Evolutionary conservation across 2,888 invertebrate species (phyloP).

Genomic region (Unio pictorum): DNA sequence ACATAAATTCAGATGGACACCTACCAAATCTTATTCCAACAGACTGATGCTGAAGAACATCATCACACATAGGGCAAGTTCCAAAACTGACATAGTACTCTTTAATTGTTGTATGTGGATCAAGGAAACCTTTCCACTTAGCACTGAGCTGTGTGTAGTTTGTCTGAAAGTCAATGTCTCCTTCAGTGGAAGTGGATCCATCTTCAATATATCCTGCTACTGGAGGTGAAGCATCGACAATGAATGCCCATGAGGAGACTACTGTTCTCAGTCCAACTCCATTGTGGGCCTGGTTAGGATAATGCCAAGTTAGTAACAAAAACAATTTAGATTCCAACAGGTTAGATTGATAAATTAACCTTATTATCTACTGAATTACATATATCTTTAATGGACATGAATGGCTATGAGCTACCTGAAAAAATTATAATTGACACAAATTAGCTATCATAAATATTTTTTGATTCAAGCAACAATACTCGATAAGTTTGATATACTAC

Average conservation of each 20-base stretch:
- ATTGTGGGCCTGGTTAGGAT: slow-evolving; percentile 26
- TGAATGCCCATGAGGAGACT: slow-evolving; percentile 39
- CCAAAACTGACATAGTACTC: slow-evolving; percentile 24
- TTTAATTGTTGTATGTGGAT: slow-evolving; percentile 34
- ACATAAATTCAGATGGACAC: not conserved
- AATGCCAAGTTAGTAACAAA: too few species aligned
- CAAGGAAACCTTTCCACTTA: slow-evolving; percentile 41
- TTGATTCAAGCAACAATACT: too few species aligned
- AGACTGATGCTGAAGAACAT: slow-evolving; percentile 30
- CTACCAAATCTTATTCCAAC: slow-evolving; percentile 32
- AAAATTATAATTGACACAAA: too few species aligned
- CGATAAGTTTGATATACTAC: too few species aligned
- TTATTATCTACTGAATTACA: too few species aligned
- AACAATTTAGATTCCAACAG: not conserved
- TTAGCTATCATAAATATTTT: too few species aligned
- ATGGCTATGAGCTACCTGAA: too few species aligned
- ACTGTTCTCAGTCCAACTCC: slow-evolving; percentile 30
- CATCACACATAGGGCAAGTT: slow-evolving; percentile 24
- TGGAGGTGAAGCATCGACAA: slow-evolving; percentile 38
- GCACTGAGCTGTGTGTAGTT: slow-evolving; percentile 22
- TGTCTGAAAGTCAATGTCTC: slow-evolving; percentile 35
- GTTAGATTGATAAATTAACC: too few species aligned
- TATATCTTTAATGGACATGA: too few species aligned
- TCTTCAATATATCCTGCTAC: slow-evolving; percentile 36
- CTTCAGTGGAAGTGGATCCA: slow-evolving; percentile 10